These are phyloP conservation scores for Pangasius djambal DNA, from an alignment of 2,797 vertebrate species.

Conservation along the genomic window DNA sequence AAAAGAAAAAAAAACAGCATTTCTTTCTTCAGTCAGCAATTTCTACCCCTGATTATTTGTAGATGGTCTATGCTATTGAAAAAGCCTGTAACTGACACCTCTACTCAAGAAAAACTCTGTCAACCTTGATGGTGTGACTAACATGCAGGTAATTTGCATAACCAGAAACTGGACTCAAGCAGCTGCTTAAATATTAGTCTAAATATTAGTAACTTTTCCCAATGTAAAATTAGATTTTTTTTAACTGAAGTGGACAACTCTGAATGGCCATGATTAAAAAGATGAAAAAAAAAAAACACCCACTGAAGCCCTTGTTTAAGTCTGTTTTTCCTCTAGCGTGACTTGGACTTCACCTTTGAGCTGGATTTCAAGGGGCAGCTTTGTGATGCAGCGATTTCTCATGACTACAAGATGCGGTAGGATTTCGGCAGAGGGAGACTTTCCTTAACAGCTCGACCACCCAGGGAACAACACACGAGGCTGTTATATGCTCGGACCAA, in stretches of 20 bases:
- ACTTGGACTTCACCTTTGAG: conserved; percentile 96
- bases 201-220: not conserved
- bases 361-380: conserved; percentile 98
- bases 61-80: not conserved
- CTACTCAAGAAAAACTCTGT: not conserved
- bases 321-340: conserved; percentile 77
- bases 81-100: not conserved
- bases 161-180: not conserved
- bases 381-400: conserved; percentile 95
- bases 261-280: not conserved
- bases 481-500: conserved; percentile 47
- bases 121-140: not conserved
- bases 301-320: not conserved
- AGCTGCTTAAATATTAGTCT: not conserved
- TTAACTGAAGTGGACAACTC: not conserved
- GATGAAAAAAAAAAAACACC: not conserved
- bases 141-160: not conserved
- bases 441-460: conserved; percentile 46
- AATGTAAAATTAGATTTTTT: not conserved
- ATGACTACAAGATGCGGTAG: conserved; percentile 98
- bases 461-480: conserved; percentile 45
- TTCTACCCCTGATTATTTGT: not conserved
- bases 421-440: conserved; percentile 36
- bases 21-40: not conserved
- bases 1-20: not conserved